These are phyloP conservation scores for Tragelaphus oryx DNA, from an alignment of 2,797 vertebrate genomes.

Conservation along the genomic window DNA sequence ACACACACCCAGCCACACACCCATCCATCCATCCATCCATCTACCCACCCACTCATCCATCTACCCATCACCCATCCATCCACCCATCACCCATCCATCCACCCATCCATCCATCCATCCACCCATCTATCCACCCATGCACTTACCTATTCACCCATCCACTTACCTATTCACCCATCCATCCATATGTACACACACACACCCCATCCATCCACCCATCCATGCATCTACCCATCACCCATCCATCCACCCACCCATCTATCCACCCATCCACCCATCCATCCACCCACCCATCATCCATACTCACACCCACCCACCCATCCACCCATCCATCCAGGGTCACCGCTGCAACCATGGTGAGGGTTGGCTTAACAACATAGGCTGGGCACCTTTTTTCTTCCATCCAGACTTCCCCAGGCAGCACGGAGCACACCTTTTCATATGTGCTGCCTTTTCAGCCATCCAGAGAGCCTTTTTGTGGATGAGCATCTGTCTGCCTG, in stretches of 20 bases:
- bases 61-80: too few species aligned
- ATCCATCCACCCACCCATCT: fast-evolving
- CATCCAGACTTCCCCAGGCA: neutral
- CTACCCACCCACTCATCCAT: neutral
- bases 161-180: too few species aligned
- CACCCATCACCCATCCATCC: too few species aligned
- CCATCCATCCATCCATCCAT: too few species aligned
- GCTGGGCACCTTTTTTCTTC: neutral
- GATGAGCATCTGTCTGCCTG: slow-evolving; percentile 69
- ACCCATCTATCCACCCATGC: neutral
- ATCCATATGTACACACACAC: fast-evolving
- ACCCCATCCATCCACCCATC: fast-evolving
- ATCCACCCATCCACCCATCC: neutral
- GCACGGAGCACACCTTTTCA: neutral
- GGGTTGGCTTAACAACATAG: neutral
- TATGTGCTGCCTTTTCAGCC: neutral
- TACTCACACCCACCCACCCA: neutral
- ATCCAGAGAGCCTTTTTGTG: slow-evolving; percentile 57
- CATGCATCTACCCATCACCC: fast-evolving
- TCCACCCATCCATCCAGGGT: neutral
- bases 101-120: too few species aligned
- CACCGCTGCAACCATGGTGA: fast-evolving
- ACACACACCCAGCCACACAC: too few species aligned
- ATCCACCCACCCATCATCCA: neutral
- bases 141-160: too few species aligned